Evolutionary conservation across 2,113 vertebrate genomes (phyloP), one percentile per base, ranked within the genome.

Genomic region (Cercopithecus mona): DNA sequence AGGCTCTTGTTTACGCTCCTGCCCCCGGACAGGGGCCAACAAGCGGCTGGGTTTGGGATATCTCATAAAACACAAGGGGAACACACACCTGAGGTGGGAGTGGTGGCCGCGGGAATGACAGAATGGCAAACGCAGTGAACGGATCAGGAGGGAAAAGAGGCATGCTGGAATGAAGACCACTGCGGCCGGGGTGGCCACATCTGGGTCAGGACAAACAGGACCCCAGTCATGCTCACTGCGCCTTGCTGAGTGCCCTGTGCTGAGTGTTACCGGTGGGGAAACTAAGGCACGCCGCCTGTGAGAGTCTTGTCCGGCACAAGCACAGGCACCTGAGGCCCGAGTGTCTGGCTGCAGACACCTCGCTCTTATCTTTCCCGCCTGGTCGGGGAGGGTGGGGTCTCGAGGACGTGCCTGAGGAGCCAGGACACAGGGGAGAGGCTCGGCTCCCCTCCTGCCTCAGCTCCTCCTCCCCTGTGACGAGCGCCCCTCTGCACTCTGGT

Each of bases 61-160:
- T 7, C 55, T 43, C 12, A 3, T 8, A 6, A n/a, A 81, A 23
- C 13, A 10, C 40, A 48, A 48, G 66, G 38, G 27, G 35, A 27
- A 16, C 32, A 0, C 0, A 20, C 5, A 5, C 3, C 8, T 43
- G 2, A 23, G 18, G 13, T 6, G 17, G 27, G 2, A 12, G 30
- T 3, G 22, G 1, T 43, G 5, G 18, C 55, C 59, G 0, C 0
- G 48, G 64, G 10, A 59, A 40, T 0, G 43, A 57, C n/a, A 5
- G 2, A 40, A 14, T 7, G 7, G 18, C 1, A 25, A 8, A 23
- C 0, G 6, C 8, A 1, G 52, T 0, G 4, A 57, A 1, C 2
- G 12, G 17, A 38, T 6, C 1, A 11, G 38, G 84, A 25, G 38
- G 12, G 43, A 55, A 35, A 40, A 32, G 48, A 27, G 1, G 2